Evolutionary conservation across 2,797 vertebrate genomes (phyloP).

Genomic region (Falco novaeseelandiae): DNA sequence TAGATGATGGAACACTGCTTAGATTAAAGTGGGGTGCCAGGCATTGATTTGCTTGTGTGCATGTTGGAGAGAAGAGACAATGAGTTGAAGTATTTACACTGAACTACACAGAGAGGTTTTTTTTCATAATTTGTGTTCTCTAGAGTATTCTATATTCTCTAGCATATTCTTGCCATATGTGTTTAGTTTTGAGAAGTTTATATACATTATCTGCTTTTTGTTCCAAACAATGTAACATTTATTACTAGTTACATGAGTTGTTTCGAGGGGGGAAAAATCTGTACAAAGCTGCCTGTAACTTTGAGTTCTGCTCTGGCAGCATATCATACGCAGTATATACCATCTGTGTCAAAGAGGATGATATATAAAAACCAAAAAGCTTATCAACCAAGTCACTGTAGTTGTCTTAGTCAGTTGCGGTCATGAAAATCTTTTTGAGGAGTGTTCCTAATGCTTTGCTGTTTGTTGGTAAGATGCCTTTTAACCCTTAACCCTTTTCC

Average conservation of each 20-base stretch:
- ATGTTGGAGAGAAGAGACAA: not conserved
- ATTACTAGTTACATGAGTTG: not conserved
- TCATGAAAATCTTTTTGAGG: not conserved
- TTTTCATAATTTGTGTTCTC: not conserved
- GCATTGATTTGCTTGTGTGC: not conserved
- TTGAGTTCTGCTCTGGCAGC: not conserved
- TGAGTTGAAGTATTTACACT: conserved; percentile 3
- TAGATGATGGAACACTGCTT: not conserved
- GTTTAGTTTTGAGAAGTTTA: conserved; percentile 41
- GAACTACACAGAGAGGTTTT: not conserved
- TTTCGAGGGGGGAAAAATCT: not conserved
- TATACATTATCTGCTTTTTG: not conserved
- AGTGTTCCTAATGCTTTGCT: not conserved
- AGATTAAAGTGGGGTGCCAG: not conserved
- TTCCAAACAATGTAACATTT: conserved; percentile 26
- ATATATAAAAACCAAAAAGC: not conserved
- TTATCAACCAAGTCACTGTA: not conserved
- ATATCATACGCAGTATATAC: not conserved
- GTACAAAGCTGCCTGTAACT: not conserved
- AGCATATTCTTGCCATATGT: not conserved
- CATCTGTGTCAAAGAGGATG: not conserved
- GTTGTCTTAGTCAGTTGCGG: not conserved
- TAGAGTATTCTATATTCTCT: not conserved
- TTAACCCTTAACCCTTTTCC: not conserved
- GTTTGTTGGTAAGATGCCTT: not conserved